Evolutionary conservation across 2,113 vertebrate species (phyloP).

Genomic region (Cyrtonyx montezumae): DNA sequence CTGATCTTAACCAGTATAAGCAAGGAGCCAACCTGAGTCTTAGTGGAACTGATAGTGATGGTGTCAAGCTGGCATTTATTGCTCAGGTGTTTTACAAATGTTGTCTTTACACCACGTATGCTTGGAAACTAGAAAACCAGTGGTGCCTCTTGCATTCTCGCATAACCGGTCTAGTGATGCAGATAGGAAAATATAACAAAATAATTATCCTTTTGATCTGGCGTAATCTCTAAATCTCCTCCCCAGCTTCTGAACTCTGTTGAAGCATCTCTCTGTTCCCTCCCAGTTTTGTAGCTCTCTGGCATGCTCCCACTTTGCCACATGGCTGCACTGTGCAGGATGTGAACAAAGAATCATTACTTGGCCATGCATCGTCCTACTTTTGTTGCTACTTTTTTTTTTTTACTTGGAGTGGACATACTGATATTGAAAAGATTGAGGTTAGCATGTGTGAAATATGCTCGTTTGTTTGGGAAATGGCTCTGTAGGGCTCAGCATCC

Average conservation of each 20-base stretch:
- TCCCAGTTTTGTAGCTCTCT: background rate
- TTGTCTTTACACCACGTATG: background rate
- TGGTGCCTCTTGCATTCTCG: fast-evolving
- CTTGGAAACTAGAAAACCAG: background rate
- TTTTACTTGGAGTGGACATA: fast-evolving
- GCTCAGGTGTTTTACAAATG: background rate
- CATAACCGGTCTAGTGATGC: slow-evolving; percentile 32
- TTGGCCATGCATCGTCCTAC: background rate
- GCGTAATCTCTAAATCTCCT: slow-evolving; percentile 48
- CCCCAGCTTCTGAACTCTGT: slow-evolving; percentile 39
- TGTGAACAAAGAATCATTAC: fast-evolving
- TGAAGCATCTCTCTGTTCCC: slow-evolving; percentile 12
- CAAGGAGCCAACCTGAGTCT: background rate
- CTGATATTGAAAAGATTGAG: fast-evolving
- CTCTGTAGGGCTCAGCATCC: background rate
- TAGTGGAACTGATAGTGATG: background rate
- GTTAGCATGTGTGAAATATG: fast-evolving
- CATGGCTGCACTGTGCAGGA: background rate
- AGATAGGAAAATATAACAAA: slow-evolving; percentile 43
- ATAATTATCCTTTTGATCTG: slow-evolving; percentile 61
- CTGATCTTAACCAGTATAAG: background rate
- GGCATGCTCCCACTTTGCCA: background rate
- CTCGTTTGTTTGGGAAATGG: fast-evolving
- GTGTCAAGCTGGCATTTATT: background rate
- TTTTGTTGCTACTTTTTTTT: background rate